Conservation (phyloP, 2,797 vertebrate species). For the Sebastes cheni region DNA sequence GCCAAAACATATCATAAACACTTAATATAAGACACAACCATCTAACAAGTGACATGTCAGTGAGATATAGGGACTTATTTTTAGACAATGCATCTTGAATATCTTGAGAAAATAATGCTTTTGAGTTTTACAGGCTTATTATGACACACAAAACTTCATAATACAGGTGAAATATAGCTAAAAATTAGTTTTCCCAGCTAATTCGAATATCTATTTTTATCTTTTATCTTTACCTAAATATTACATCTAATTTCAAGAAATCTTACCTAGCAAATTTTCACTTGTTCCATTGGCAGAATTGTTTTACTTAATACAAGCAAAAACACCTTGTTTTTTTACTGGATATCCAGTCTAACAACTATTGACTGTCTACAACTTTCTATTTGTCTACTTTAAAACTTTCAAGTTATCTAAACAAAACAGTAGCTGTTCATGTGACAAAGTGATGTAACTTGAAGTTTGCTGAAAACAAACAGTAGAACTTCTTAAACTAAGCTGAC, state of each 20-base stretch:
- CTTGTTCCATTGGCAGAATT: no score
- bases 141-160: no score
- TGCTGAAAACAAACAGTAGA: not conserved
- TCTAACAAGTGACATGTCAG: not conserved
- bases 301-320: no score
- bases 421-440: not conserved
- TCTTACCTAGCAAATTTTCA: no score
- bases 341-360: not conserved
- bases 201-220: no score
- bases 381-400: not conserved
- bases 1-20: no score
- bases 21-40: not conserved
- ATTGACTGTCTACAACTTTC: not conserved
- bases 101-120: no score
- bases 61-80: not conserved
- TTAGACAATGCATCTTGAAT: not conserved
- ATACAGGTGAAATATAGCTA: no score
- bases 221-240: no score
- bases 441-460: not conserved
- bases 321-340: not conserved
- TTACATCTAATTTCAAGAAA: no score
- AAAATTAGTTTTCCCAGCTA: no score
- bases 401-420: not conserved
- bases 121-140: no score
- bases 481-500: not conserved